These are phyloP conservation scores for Eulithis testata DNA, from an alignment of 2,888 invertebrate genomes.

Conservation along the genomic window DNA sequence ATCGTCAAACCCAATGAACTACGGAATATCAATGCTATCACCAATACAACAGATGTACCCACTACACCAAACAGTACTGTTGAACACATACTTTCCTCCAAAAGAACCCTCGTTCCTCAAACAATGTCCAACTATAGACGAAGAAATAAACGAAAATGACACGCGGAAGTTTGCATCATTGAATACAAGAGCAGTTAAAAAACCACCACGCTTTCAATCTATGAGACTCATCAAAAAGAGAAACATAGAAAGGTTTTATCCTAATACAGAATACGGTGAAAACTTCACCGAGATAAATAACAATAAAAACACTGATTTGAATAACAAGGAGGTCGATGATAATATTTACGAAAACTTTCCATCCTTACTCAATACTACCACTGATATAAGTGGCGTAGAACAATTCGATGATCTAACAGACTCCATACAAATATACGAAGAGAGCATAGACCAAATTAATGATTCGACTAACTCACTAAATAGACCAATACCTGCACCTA, in stretches of 20 bases:
- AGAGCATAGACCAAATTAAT: slow-evolving; percentile 59
- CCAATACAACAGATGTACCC: slow-evolving; percentile 79
- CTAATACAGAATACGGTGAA: slow-evolving; percentile 78
- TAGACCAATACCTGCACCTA: slow-evolving; percentile 85
- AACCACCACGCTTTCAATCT: slow-evolving; percentile 74
- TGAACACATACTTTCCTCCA: slow-evolving; percentile 74
- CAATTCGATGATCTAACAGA: slow-evolving; percentile 87
- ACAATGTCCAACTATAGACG: slow-evolving; percentile 74
- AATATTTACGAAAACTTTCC: slow-evolving; percentile 79
- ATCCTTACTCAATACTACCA: slow-evolving; percentile 63
- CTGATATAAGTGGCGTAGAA: slow-evolving; percentile 73
- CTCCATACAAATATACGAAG: slow-evolving; percentile 87
- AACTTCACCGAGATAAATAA: slow-evolving; percentile 80
- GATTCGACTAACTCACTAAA: slow-evolving; percentile 79
- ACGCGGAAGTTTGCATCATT: slow-evolving; percentile 75
- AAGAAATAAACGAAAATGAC: slow-evolving; percentile 64
- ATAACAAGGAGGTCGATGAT: slow-evolving; percentile 55
- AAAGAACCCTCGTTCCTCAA: slow-evolving; percentile 75
- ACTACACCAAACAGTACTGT: slow-evolving; percentile 72
- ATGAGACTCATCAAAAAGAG: slow-evolving; percentile 77
- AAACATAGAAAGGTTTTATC: slow-evolving; percentile 80
- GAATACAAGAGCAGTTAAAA: slow-evolving; percentile 70
- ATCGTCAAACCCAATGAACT: slow-evolving; percentile 54
- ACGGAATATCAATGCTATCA: slow-evolving; percentile 72
- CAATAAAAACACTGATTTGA: slow-evolving; percentile 62